Conservation (phyloP, 1,140 invertebrate genomes). For the Paraescarpia echinospica region DNA sequence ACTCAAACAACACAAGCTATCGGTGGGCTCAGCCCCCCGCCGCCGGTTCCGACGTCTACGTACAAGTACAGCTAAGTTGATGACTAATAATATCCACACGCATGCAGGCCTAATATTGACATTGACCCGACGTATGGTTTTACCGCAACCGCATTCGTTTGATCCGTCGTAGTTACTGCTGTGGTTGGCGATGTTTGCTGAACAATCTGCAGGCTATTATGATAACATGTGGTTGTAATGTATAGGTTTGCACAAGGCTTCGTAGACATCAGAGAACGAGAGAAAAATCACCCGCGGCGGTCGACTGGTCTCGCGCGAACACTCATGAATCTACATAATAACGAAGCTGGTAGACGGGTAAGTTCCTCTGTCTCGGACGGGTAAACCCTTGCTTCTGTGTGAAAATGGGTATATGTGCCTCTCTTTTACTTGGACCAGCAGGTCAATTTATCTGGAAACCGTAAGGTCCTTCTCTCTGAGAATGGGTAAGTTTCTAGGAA, state of each 20-base stretch:
- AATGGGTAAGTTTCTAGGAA: neutral
- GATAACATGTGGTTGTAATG: neutral
- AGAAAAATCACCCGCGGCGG: constrained; percentile 29
- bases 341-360: constrained; percentile 56
- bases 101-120: neutral
- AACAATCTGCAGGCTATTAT: neutral
- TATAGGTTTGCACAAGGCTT: constrained; percentile 27
- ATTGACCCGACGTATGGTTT: neutral
- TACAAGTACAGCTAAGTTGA: neutral
- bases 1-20: too few species aligned
- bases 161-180: neutral
- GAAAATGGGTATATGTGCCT: neutral
- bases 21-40: too few species aligned
- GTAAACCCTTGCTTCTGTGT: constrained; percentile 57
- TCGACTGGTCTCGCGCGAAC: constrained; percentile 26
- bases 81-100: neutral
- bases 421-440: neutral
- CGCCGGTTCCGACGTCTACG: too few species aligned
- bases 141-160: neutral
- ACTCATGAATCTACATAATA: constrained; percentile 55
- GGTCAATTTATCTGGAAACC: neutral
- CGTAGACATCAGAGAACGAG: constrained; percentile 29
- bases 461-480: neutral
- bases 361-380: too few species aligned
- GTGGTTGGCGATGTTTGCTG: neutral